Evolutionary conservation across 1,140 invertebrate genomes (phyloP), one percentile per base, ranked within the genome.

Genomic region (Drosophila ambigua): DNA sequence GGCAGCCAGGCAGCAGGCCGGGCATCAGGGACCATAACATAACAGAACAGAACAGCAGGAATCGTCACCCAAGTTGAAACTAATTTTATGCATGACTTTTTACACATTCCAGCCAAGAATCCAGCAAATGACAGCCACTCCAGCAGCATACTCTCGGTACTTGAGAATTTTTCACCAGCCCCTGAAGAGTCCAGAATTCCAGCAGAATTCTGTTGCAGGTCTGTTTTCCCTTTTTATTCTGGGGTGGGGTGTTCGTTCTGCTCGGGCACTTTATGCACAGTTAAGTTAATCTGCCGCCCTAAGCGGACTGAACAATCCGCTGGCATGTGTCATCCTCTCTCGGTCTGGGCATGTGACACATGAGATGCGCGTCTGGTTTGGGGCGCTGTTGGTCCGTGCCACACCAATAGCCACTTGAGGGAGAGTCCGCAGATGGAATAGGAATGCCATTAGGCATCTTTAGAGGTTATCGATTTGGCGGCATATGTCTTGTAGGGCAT

Each of bases 81-180:
- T 87, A 88, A 87, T 87, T 87, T 82, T 87, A 87, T 87, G 82
- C 82, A 87, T 87, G 82, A 87, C 82, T 87, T 87, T 87, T 87
- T 82, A 88, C 82, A 83, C 82, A 87, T 87, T 85, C 82, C 82
- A 43, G 65, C 82, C 74, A 85, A 78, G 87, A 82, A 82, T 85
- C 60, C 82, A 77, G 66, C 65, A 72, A 78, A 77, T 72, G 82
- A 75, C 74, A 85, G 82, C 63, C 80, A 84, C 79, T 84, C 77
- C 80, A 79, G 64, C 54, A 49, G 24, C 39, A 24, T 59, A 16
- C 20, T 24, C 39, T 48, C 69, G 65, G 9, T 76, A 83, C 76
- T 79, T 83, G 81, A 79, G 52, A 53, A 65, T 80, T 87, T 85
- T 81, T 81, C 81, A 85, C 66, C 60, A 53, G 81, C 52, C 59